Evolutionary conservation across 2,113 vertebrate species (phyloP), one percentile per base, ranked within the genome.

Genomic region (Trogon melanurus): DNA sequence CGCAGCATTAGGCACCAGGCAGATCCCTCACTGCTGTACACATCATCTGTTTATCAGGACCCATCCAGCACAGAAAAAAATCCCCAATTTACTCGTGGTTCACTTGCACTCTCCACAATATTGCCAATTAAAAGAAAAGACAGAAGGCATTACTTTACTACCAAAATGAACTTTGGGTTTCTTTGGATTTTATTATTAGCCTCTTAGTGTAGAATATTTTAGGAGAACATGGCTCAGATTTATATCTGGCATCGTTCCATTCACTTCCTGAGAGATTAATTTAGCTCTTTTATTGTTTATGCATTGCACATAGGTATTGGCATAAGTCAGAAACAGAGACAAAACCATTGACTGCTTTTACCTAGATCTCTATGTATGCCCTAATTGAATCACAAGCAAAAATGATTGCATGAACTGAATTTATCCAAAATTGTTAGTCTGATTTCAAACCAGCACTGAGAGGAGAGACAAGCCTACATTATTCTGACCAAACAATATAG

Each of bases 401-500:
- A 96, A 81, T 74, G 92, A 96, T 95, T 89, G 78, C 75, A 75
- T 76, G 83, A 91, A 95, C 85, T 88, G 87, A 96, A 93, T 94
- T 94, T 89, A 85, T 75, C 74, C 65, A 50, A 65, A 90, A 93
- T 72, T 86, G 82, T 69, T 75, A 72, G 85, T 80, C 88, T 96
- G 92, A 96, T 96, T 97, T 92, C 73, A 85, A 96, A 95, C 78
- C 70, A 96, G 72, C 57, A 66, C 27, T 6, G 3, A 83, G 70
- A 47, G 47, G 26, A 75, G 23, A 88, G 30, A 44, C 71, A 83
- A 95, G 91, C 64, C 74, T 83, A 67, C 60, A 94, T 88, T 91
- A 96, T 97, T 95, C 91, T 96, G 92, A 96, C 92, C 94, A 95
- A 94, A 97, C 96, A 97, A 94, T 94, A 90, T 58, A 94, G 66